Conservation (phyloP, 37 sponge, comb jelly and placozoan species). For the Halichondria panicea region DNA sequence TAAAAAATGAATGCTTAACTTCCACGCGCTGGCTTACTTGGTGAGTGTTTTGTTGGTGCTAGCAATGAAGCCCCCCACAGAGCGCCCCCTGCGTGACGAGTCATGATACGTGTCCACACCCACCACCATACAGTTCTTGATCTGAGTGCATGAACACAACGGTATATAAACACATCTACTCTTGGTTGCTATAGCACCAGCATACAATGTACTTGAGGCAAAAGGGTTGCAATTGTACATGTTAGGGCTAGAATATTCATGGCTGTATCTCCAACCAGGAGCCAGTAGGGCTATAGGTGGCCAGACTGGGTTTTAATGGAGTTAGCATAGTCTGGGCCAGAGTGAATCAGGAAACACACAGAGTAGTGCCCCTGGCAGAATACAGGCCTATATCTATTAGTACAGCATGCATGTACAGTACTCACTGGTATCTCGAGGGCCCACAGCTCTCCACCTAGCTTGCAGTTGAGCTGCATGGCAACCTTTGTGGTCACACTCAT, state of each 20-base stretch:
- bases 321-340: constrained; percentile 26
- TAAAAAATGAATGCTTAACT: too few relatives aligned
- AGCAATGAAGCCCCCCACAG: constrained; percentile 91
- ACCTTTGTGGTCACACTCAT: constrained; percentile 96
- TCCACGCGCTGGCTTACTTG: too few relatives aligned
- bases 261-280: constrained; percentile 43
- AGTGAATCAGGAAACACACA: constrained; percentile 55
- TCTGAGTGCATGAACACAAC: constrained; percentile 9
- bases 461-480: constrained; percentile 93
- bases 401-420: neutral
- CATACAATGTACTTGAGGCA: neutral
- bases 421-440: constrained; percentile 92
- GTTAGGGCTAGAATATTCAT: neutral
- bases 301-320: constrained; percentile 40
- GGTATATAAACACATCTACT: constrained; percentile 1
- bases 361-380: constrained; percentile 22
- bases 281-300: constrained; percentile 1
- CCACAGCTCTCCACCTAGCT: constrained; percentile 95
- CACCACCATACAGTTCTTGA: constrained; percentile 92
- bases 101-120: constrained; percentile 98
- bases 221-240: neutral
- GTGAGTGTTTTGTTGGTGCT: constrained; percentile 84
- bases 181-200: too few relatives aligned
- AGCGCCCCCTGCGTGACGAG: constrained; percentile 73
- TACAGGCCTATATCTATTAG: constrained; percentile 18